Evolutionary conservation across 2,888 invertebrate genomes (phyloP).

Genomic region (Caenorhabditis angaria): DNA sequence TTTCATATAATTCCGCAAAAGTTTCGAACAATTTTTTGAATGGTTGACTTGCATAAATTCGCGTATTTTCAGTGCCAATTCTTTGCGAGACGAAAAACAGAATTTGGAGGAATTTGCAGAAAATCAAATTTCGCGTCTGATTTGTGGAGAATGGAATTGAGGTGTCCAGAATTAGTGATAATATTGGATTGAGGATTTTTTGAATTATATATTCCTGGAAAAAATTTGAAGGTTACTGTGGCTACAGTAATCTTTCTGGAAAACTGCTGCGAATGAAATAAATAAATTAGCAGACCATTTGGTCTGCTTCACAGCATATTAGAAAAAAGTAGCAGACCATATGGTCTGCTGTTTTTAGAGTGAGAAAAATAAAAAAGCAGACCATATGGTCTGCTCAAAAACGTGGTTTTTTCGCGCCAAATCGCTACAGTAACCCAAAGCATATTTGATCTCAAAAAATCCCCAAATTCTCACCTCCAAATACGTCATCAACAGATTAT

Average conservation of each 20-base stretch:
- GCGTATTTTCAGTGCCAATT: slow-evolving; percentile 75
- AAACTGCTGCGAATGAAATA: too few species aligned
- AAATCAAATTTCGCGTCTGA: slow-evolving; percentile 37
- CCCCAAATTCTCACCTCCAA: slow-evolving; percentile 78
- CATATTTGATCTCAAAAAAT: too few species aligned
- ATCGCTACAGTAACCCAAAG: too few species aligned
- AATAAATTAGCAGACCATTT: too few species aligned
- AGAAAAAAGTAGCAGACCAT: too few species aligned
- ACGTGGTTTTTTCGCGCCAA: too few species aligned
- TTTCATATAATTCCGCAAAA: slow-evolving; percentile 52
- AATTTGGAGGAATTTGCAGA: slow-evolving; percentile 39
- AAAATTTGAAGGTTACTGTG: background rate
- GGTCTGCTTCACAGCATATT: too few species aligned
- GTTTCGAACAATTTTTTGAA: slow-evolving; percentile 63
- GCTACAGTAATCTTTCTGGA: background rate
- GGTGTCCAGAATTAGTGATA: slow-evolving; percentile 30
- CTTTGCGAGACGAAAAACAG: slow-evolving; percentile 75
- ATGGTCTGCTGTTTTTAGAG: too few species aligned
- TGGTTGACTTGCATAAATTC: slow-evolving; percentile 57
- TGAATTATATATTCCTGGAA: slow-evolving; percentile 85
- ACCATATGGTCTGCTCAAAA: too few species aligned
- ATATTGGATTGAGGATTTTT: slow-evolving; percentile 79
- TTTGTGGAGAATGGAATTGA: slow-evolving; percentile 43
- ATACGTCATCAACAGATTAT: slow-evolving; percentile 86
- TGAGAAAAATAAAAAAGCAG: too few species aligned